A percentile compares a stretch with the other conserved stretches of the same genome.
These are phyloP conservation scores for Plodia interpunctella DNA, from an alignment of 1,140 invertebrate species.

Conservation along the genomic window DNA sequence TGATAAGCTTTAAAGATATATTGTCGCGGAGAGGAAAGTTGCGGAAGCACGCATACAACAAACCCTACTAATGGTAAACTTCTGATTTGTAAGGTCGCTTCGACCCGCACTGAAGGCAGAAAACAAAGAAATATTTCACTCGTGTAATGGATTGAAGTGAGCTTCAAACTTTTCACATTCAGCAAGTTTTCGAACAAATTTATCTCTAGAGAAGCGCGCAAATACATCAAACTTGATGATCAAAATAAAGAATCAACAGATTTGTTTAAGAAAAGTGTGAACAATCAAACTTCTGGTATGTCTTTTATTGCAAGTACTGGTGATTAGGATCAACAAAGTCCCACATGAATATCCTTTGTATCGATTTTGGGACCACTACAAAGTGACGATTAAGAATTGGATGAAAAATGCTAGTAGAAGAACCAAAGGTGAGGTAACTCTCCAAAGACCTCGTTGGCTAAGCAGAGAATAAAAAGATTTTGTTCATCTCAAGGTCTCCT, in stretches of 20 bases:
- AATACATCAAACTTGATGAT: constrained; percentile 70
- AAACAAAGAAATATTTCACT: constrained; percentile 77
- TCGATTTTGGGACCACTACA: too few species aligned
- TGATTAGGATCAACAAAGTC: too few species aligned
- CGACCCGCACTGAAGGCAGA: constrained; percentile 52
- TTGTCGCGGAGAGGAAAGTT: constrained; percentile 3
- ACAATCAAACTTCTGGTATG: too few species aligned
- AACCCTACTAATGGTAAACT: constrained; percentile 49
- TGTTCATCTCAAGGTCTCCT: too few species aligned
- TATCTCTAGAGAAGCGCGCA: constrained; percentile 69
- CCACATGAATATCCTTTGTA: too few species aligned
- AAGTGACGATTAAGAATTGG: too few species aligned
- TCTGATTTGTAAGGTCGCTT: constrained; percentile 62
- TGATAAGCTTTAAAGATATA: constrained; percentile 14
- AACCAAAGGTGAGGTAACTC: too few species aligned
- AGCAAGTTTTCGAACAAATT: constrained; percentile 75
- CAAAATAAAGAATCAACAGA: background rate
- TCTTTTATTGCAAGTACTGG: too few species aligned
- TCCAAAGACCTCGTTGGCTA: too few species aligned
- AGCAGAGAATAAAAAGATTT: too few species aligned
- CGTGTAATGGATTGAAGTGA: constrained; percentile 76
- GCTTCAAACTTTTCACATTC: constrained; percentile 75
- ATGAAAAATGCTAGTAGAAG: too few species aligned
- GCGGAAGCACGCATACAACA: background rate
- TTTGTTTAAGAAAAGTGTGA: background rate